A percentile compares a stretch with the other conserved stretches of the same genome.
phyloP scores from a whole-genome alignment of 2,888 invertebrate species.

The Tachina fera region DNA sequence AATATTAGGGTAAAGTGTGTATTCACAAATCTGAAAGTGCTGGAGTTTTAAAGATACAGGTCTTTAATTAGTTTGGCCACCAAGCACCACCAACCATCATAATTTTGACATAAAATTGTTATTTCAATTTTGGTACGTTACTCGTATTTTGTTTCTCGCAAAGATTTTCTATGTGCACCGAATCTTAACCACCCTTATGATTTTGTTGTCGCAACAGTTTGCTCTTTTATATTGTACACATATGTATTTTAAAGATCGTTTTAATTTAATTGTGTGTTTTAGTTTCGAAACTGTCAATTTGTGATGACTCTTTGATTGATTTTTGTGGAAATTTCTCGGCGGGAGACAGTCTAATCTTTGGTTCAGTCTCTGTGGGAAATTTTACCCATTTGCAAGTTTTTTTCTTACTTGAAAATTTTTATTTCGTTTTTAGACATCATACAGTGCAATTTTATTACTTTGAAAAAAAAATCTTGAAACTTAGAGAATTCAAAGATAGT shows the following conservation, averaged over 20 bases:
- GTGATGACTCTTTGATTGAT: slow-evolving; percentile 66
- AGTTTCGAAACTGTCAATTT: slow-evolving; percentile 62
- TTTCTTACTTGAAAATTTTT: background rate
- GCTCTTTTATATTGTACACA: slow-evolving; percentile 33
- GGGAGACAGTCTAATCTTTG: slow-evolving; percentile 14
- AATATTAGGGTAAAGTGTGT: slow-evolving; percentile 42
- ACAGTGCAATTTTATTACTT: background rate
- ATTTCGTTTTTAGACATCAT: background rate
- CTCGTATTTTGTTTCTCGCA: background rate
- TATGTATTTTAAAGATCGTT: slow-evolving; percentile 19
- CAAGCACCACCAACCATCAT: slow-evolving; percentile 38
- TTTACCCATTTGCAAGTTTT: slow-evolving; percentile 10
- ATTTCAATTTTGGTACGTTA: slow-evolving; percentile 16
- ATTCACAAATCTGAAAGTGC: slow-evolving; percentile 12
- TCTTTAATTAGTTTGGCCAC: slow-evolving; percentile 56
- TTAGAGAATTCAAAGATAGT: background rate
- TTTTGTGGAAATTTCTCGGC: slow-evolving; percentile 55
- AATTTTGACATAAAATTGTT: slow-evolving; percentile 43
- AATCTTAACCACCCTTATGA: slow-evolving; percentile 39
- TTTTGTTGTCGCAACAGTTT: slow-evolving; percentile 1
- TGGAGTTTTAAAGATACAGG: slow-evolving; percentile 36
- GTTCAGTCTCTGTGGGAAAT: background rate
- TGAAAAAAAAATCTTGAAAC: background rate
- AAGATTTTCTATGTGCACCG: slow-evolving; percentile 2
- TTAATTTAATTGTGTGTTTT: slow-evolving; percentile 57